phyloP scores from a whole-genome alignment of 2,797 vertebrate species.

The Neopelma chrysocephalum region DNA sequence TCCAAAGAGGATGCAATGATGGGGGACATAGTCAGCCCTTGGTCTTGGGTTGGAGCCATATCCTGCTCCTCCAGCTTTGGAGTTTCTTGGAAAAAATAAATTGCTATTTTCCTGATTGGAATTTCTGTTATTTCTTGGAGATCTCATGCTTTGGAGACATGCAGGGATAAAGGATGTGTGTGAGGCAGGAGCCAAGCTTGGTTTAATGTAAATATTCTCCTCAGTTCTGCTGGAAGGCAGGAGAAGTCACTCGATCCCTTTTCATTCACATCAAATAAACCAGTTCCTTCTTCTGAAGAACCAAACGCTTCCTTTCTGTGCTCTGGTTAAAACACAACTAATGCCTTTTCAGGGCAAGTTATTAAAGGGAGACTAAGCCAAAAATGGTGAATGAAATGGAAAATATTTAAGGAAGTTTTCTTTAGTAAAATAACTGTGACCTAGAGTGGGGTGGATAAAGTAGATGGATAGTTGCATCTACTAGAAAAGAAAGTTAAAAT shows the following conservation, averaged over 20 bases:
- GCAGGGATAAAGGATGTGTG: background rate
- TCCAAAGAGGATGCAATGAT: background rate
- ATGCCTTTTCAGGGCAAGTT: constrained; percentile 1
- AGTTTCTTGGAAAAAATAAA: background rate
- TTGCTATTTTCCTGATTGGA: background rate
- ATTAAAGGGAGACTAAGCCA: background rate
- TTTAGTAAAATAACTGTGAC: background rate
- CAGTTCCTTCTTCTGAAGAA: background rate
- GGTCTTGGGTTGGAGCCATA: fast-evolving
- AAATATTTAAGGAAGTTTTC: constrained; percentile 18
- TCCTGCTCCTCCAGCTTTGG: background rate
- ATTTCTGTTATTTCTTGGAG: background rate
- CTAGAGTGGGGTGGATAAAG: background rate
- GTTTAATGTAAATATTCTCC: background rate
- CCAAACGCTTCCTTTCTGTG: background rate
- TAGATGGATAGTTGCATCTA: background rate
- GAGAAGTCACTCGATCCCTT: background rate
- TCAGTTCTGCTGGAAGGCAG: background rate
- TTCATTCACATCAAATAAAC: background rate
- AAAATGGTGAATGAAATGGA: constrained; percentile 5
- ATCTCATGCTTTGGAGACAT: background rate
- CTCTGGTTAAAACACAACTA: background rate
- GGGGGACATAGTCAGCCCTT: background rate
- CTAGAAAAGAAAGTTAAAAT: background rate
- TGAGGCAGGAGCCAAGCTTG: background rate